Evolutionary conservation across 2,797 vertebrate species (phyloP).

Genomic region (Coccyzus lansbergi): DNA sequence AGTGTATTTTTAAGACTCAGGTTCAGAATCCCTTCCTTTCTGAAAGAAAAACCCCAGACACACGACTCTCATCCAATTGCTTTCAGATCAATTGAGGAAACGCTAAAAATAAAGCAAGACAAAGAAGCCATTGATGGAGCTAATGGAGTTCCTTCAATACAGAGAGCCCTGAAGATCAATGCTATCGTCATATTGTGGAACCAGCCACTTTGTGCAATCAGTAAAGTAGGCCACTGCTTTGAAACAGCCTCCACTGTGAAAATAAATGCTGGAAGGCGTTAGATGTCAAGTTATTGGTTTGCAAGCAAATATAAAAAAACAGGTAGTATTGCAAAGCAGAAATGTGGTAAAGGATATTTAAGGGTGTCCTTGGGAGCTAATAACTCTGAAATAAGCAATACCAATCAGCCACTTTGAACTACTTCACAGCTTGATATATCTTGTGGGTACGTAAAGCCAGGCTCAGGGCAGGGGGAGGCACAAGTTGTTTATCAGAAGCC

Average conservation of each 20-base stretch:
- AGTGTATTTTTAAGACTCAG: neutral
- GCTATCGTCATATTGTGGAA: neutral
- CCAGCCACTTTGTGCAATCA: neutral
- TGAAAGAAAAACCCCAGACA: neutral
- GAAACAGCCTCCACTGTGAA: neutral
- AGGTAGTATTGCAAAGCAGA: neutral
- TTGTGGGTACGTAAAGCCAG: accelerated
- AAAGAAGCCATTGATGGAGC: neutral
- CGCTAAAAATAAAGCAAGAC: neutral
- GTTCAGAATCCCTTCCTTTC: neutral
- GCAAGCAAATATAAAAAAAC: neutral
- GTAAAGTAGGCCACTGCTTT: neutral
- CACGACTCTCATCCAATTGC: accelerated
- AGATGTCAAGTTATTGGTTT: accelerated
- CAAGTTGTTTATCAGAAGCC: neutral
- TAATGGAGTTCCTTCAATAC: neutral
- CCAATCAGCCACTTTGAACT: neutral
- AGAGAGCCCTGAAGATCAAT: neutral
- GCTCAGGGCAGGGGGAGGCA: neutral
- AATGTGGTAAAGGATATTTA: neutral
- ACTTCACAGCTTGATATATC: neutral
- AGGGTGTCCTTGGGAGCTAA: neutral
- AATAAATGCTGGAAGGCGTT: neutral
- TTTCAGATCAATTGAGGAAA: neutral
- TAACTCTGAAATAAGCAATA: neutral